Evolutionary conservation across 2,888 invertebrate species (phyloP), one percentile per base, ranked within the genome.

Genomic region (Mechanitis messenoides): DNA sequence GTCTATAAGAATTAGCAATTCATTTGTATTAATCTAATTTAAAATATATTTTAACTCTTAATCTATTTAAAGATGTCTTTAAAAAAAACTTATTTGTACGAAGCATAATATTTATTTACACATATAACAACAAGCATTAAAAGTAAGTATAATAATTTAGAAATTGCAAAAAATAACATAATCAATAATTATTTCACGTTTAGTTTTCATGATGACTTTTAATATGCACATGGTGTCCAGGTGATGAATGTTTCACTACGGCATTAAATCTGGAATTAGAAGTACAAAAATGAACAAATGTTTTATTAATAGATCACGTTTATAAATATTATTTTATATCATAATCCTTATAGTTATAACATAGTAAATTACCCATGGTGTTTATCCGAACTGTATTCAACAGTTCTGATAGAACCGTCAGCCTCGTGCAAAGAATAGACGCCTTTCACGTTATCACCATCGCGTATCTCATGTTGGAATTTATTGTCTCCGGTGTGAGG

Each of bases 391-490:
- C 84, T 91, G 74, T 92, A 92, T 74, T 92, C 92, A 33, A 92
- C 92, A 65, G 91, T 92, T 69, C 92, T 87, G 63, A 92, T 75
- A 60, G 92, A 92, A 35, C 92, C 92, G 67, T 92, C 92, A 63
- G 92, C 87, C 71, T 92, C 92, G 61, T 91, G 91, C 47, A 92
- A 79, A 56, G 91, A 89, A 76, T 93, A 93, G 55, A 92, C 91
- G 46, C 93, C 93, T 75, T 92, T 91, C 58, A 93, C 93, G 20
- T 87, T 91, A 70, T 93, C 92, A 6, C 93, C 93, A 81, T 92
- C 92, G 20, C 91, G 86, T 67, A 84, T 78, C 76, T 92, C 92
- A 61, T 90, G 85, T 70, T 92, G 92, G 80, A 86, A 91, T 78
- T 92, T 92, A 72, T 91, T 91, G 78, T 92, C 92, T 53, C 92